Evolutionary conservation across 2,113 vertebrate species (phyloP), one percentile per base, ranked within the genome.

Genomic region (Coturnix japonica): DNA sequence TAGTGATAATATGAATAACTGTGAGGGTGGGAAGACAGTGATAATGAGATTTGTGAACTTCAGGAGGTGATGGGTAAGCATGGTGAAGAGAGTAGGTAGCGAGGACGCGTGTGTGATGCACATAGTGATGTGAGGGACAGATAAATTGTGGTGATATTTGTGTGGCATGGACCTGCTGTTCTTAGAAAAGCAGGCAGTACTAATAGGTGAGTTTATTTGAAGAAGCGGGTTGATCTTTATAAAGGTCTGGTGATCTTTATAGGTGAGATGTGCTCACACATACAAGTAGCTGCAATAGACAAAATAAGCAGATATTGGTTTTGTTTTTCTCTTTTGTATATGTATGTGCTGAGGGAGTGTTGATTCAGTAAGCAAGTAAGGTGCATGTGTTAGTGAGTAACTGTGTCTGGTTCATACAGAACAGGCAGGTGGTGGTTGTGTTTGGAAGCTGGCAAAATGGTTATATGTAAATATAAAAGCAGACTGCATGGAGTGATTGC

Each of bases 51-150:
- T 69, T 80, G 73, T 83, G 80, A 95, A 81, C 47, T 28, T 94
- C 78, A 83, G 91, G 93, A 95, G 93, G 87, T 89, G 90, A 85
- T 64, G 90, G 76, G 69, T 49, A 93, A 49, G 90, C 53, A 73
- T 41, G 81, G 76, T 53, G 72, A 90, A 94, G 88, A 1, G 47
- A 6, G 92, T 72, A 56, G 92, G 88, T 17, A 83, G 85, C n/a
- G 44, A 37, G 57, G 83, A 90, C 57, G 69, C 39, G 5, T 81
- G 77, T 57, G 80, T 75, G 76, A 91, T 81, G 69, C 73, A 28
- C 49, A 51, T 70, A 51, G 65, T 5, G 47, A 14, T 85, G 73
- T 25, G 30, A 35, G 64, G 87, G 91, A 31, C 85, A 59, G 51
- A 67, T n/a, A 72, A 60, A 90, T 30, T 21, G 5, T 26, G 64